Evolutionary conservation across 2,888 invertebrate genomes (phyloP), one percentile per base, ranked within the genome.

Genomic region (Norana najaformis): DNA sequence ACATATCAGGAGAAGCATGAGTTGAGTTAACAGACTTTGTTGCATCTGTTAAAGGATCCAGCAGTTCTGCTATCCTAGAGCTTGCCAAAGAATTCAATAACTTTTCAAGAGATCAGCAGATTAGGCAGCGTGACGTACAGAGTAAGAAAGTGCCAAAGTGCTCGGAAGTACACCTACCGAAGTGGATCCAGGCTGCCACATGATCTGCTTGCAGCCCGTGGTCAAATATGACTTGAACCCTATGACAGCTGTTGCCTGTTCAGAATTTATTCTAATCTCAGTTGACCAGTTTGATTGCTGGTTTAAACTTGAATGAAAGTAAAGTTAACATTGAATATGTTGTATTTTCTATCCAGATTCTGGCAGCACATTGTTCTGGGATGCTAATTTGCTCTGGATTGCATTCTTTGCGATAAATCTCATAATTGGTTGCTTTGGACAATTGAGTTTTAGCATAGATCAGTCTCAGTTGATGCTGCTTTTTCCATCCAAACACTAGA

Each of bases 231-330:
- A 85, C 85, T 85, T 85, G 85, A 85, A 85, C 37, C 37, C 37
- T 85, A 35, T 85, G 85, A 85, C 37, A 23, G 35, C 85, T 37
- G 85, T 85, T 85, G 85, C 5, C 37, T 20, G 35, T 85, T 85
- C 37, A 23, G 85, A 36, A 37, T 16, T 37, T 30, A 85, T 37
- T 85, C 85, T 85, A 85, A 85, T 85, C 85, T 85, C 85, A 85
- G 85, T 37, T 37, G 35, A 37, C 35, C 85, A 18, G 35, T 85
- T 85, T 36, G 85, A 85, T 0, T 36, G 18, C 37, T 85, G 37
- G 85, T 30, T 85, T 35, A 85, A 85, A 85, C 85, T 23, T 85
- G 37, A 85, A 36, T 20, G 85, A 85, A 85, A 85, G 85, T n/a
- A 85, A 85, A 37, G 85, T 37, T 37, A 20, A 37, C 85, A 36